Base-by-base conservation (phyloP, 1,140 invertebrate species). In the Drosophila kohkoa region DNA sequence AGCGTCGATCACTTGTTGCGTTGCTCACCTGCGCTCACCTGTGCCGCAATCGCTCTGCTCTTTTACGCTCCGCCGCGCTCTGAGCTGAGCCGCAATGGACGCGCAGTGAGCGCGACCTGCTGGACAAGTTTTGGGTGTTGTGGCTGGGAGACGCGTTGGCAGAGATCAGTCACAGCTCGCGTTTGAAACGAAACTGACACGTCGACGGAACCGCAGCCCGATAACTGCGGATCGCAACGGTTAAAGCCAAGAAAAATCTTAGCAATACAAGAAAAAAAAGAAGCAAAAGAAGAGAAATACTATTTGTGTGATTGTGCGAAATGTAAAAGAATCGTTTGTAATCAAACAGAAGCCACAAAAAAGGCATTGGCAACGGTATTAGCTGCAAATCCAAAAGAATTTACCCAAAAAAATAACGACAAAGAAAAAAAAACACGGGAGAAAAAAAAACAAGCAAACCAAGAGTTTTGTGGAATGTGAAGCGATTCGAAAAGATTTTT, bases 161-260 rank as follows among this genome's bases (percentile, higher is more conserved):
- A 59, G 54, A 28, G 25, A 32, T 54, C 71, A 91, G 90, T 90
- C 81, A 76, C 41, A 86, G 79, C 82, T 92, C 90, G 90, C 90
- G 86, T 77, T 91, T 74, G 58, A 46, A 90, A 91, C 86, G 62
- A 79, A 92, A 81, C 90, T 91, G 90, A 92, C 90, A 91, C 90
- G 90, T 92, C 83, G 81, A 68, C 90, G 90, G 70, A 63, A 16
- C 10, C 54, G 35, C 5, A 38, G 15, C 70, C 71, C 74, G 74
- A 59, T 70, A 49, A 66, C 28, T 38, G 30, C 48, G 75, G 41
- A 78, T 72, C 85, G 73, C 62, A 51, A 62, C 49, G 45, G 48
- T 68, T 75, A 73, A 87, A 77, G 38, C 80, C 66, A 73, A 77
- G 63, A 79, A 80, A 25, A 88, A 71, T 75, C 41, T 43, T 43